These are phyloP conservation scores for Rambutsinella grinnellia DNA, from an alignment of 2,888 invertebrate species.

Conservation along the genomic window DNA sequence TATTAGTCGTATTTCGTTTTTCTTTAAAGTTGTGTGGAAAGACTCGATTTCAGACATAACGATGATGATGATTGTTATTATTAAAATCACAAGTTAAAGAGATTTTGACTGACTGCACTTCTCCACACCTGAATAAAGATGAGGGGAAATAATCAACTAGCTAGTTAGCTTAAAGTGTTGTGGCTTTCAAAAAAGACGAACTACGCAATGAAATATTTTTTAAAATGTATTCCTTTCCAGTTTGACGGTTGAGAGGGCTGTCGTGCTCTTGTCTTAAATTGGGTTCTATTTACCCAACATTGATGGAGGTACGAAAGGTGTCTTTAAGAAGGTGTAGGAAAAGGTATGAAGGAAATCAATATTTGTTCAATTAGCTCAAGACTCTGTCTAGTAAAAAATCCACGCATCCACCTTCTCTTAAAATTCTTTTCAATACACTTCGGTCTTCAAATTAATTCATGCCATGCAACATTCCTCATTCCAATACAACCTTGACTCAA, in stretches of 20 bases:
- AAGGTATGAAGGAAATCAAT: conserved; percentile 58
- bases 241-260: conserved; percentile 6
- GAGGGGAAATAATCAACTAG: conserved; percentile 45
- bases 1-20: conserved; percentile 12
- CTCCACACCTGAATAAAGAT: conserved; percentile 50
- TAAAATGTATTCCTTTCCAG: conserved; percentile 10
- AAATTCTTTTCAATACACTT: conserved; percentile 16
- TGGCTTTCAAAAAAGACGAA: too few species aligned
- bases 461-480: conserved; percentile 28
- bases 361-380: conserved; percentile 55
- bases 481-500: conserved; percentile 43
- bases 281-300: conserved; percentile 26
- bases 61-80: conserved; percentile 44
- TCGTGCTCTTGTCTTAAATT: conserved; percentile 10
- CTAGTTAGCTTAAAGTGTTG: conserved; percentile 28
- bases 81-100: conserved; percentile 52
- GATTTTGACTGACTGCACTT: conserved; percentile 56
- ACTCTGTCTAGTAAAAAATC: conserved; percentile 23
- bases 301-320: too few species aligned
- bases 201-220: too few species aligned
- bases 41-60: neutral
- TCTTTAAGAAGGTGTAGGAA: too few species aligned
- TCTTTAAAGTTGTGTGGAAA: neutral
- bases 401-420: conserved; percentile 13
- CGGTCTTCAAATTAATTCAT: conserved; percentile 43